These are phyloP conservation scores for Calephelis nemesis DNA, from an alignment of 1,140 invertebrate genomes.

Conservation along the genomic window DNA sequence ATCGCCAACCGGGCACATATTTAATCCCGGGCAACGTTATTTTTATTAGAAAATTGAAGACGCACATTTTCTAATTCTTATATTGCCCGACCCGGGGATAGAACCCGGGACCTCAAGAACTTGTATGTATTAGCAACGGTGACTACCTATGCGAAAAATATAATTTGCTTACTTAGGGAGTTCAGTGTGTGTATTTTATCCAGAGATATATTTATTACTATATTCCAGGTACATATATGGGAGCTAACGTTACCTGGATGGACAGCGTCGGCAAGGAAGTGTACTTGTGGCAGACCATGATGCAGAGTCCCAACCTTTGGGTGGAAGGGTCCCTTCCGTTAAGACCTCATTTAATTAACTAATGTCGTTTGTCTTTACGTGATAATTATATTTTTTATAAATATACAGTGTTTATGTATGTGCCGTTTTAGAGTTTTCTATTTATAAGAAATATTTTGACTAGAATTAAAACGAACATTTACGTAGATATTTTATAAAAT, in stretches of 20 bases:
- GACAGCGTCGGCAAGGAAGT: slow-evolving; percentile 94
- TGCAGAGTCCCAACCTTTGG: slow-evolving; percentile 96
- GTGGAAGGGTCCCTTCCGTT: slow-evolving; percentile 93
- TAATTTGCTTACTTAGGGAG: no score
- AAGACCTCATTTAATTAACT: slow-evolving; percentile 87
- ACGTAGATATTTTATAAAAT: not conserved
- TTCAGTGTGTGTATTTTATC: no score
- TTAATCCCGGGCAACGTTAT: no score
- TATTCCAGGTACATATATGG: slow-evolving; percentile 89
- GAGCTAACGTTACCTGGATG: slow-evolving; percentile 95
- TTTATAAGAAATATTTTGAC: not conserved
- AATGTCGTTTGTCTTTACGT: slow-evolving; percentile 26
- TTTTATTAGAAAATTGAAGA: no score
- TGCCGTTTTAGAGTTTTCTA: slow-evolving; percentile 1
- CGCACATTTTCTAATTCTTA: no score
- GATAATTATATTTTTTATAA: not conserved
- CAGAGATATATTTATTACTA: slow-evolving; percentile 3
- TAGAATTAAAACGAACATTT: not conserved
- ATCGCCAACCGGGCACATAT: no score
- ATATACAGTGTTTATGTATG: slow-evolving; percentile 5
- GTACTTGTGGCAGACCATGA: slow-evolving; percentile 95
- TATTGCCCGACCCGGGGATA: no score
- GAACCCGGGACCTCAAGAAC: no score
- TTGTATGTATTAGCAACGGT: no score
- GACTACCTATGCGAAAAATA: no score